These are phyloP conservation scores for Mimachlamys varia DNA, from an alignment of 2,888 invertebrate genomes.

Conservation along the genomic window DNA sequence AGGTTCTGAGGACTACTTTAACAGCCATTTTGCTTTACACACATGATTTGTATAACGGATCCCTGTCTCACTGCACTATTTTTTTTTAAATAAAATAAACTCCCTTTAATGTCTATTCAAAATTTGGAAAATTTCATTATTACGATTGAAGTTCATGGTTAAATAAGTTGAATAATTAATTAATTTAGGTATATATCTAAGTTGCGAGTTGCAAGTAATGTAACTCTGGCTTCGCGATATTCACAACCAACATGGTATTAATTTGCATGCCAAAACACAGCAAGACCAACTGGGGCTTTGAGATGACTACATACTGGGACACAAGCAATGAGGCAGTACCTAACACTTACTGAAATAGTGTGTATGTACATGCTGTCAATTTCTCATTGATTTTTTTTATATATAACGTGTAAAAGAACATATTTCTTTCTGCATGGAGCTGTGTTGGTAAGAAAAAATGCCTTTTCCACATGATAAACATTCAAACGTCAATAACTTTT, in stretches of 20 bases:
- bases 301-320: neutral
- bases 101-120: too few species aligned
- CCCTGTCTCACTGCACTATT: too few species aligned
- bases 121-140: too few species aligned
- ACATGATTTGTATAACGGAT: too few species aligned
- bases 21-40: too few species aligned
- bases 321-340: neutral
- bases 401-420: neutral
- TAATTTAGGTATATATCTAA: too few species aligned
- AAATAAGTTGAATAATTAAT: too few species aligned
- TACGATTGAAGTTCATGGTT: too few species aligned
- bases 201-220: too few species aligned
- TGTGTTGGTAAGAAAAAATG: neutral
- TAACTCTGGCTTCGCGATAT: too few species aligned
- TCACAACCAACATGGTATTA: neutral
- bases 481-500: neutral
- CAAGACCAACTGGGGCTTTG: neutral
- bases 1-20: too few species aligned
- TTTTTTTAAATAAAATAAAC: too few species aligned
- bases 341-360: neutral
- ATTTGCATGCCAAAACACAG: constrained; percentile 21
- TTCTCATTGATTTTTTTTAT: neutral
- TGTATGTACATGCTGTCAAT: neutral
- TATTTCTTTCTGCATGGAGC: neutral
- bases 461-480: neutral